Percentiles rank a stretch among this genome's conserved stretches.
phyloP scores from a whole-genome alignment of 1,140 invertebrate species.

The Galendromus occidentalis region DNA sequence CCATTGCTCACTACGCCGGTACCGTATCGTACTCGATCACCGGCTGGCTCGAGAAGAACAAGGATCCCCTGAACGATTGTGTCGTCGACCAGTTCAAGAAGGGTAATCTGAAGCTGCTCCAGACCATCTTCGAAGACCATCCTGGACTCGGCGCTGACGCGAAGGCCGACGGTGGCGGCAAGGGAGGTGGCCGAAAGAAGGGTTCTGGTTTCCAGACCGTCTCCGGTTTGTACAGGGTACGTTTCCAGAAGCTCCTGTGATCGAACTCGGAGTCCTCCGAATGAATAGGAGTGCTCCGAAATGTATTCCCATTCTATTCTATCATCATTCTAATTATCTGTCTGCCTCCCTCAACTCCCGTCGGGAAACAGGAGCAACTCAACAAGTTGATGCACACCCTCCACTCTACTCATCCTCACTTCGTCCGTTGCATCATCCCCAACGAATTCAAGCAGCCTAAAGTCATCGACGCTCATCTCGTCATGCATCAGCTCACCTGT shows the following conservation, averaged over 20 bases:
- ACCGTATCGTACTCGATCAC: conserved; percentile 85
- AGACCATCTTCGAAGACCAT: conserved; percentile 84
- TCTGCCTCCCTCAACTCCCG: no score
- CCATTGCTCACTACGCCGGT: conserved; percentile 96
- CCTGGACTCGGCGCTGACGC: conserved; percentile 63
- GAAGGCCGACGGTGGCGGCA: conserved; percentile 42
- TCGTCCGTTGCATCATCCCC: conserved; percentile 46
- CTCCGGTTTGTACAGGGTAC: conserved; percentile 64
- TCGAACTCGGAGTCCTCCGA: no score
- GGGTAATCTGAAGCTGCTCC: conserved; percentile 59
- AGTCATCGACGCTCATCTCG: conserved; percentile 94
- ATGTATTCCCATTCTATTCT: no score
- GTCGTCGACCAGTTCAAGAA: conserved; percentile 94
- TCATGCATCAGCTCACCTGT: conserved; percentile 99
- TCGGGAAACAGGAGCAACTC: conserved; percentile 29
- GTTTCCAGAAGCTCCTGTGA: conserved; percentile 14
- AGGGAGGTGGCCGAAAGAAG: conserved; percentile 47
- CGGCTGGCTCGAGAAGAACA: conserved; percentile 99
- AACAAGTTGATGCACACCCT: conserved; percentile 35
- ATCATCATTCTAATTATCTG: no score
- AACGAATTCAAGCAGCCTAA: conserved; percentile 41
- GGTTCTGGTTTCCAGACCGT: conserved; percentile 74
- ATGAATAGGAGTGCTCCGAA: no score
- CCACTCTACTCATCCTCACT: conserved; percentile 40
- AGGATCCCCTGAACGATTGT: conserved; percentile 97